phyloP scores from a whole-genome alignment of 2,797 vertebrate species.

The Sebastolobus alascanus region DNA sequence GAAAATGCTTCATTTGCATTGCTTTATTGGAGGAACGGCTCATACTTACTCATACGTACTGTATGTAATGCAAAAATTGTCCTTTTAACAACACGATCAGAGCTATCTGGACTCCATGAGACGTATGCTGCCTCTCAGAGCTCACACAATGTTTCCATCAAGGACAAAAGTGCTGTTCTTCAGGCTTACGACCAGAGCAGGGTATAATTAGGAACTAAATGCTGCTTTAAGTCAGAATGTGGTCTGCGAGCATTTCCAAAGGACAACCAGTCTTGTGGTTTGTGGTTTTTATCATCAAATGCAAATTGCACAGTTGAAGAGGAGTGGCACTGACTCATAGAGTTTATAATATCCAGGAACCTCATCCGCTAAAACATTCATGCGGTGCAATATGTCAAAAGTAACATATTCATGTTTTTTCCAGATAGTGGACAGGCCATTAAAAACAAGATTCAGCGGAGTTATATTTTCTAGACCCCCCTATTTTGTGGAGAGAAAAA shows the following conservation, averaged over 20 bases:
- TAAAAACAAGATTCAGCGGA: conserved; percentile 82
- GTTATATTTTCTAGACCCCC: conserved; percentile 80
- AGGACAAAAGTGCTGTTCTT: conserved; percentile 83
- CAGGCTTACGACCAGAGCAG: conserved; percentile 78
- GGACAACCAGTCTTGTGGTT: conserved; percentile 88
- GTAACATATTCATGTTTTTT: conserved; percentile 83
- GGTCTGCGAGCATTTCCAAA: conserved; percentile 86
- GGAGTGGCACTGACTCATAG: conserved; percentile 87
- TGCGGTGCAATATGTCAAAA: conserved; percentile 83
- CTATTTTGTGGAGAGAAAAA: conserved; percentile 66
- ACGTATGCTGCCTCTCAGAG: conserved; percentile 58
- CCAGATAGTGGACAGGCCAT: conserved; percentile 82
- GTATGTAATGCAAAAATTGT: conserved; percentile 54
- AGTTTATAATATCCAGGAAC: conserved; percentile 85
- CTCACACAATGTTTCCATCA: conserved; percentile 87
- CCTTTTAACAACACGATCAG: conserved; percentile 61
- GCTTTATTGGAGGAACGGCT: conserved; percentile 32
- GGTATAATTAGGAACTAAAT: conserved; percentile 89
- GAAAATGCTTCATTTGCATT: conserved; percentile 56
- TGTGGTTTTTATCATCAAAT: conserved; percentile 90
- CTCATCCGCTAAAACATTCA: conserved; percentile 84
- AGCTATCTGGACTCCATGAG: conserved; percentile 46
- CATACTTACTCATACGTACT: conserved; percentile 49
- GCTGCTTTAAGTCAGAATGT: conserved; percentile 88
- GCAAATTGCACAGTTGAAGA: conserved; percentile 88